phyloP scores from a whole-genome alignment of 2,797 vertebrate species.

The Miichthys miiuy region DNA sequence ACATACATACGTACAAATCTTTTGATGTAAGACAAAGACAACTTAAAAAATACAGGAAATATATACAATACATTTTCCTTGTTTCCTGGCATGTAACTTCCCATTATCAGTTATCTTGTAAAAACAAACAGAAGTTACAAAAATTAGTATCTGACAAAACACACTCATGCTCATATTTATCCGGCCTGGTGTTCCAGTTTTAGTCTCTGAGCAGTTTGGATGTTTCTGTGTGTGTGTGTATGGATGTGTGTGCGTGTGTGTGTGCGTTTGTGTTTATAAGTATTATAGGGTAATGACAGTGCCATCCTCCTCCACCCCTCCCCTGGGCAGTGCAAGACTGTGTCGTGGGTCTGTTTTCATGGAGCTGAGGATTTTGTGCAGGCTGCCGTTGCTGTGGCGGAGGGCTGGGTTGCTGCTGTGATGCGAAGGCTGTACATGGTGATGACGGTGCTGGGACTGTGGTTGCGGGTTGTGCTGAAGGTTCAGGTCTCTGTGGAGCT shows the following conservation, averaged over 20 bases:
- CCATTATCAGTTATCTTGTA: conserved; percentile 53
- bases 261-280: conserved; percentile 33
- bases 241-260: conserved; percentile 52
- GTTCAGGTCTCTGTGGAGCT: conserved; percentile 92
- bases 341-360: conserved; percentile 95
- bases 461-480: conserved; percentile 77
- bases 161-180: conserved; percentile 59
- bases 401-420: conserved; percentile 86
- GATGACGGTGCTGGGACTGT: conserved; percentile 74
- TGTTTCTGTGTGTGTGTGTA: conserved; percentile 61
- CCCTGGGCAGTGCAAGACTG: conserved; percentile 94
- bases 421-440: conserved; percentile 72
- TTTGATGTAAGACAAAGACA: conserved; percentile 66
- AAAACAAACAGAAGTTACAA: conserved; percentile 67
- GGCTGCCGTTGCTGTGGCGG: conserved; percentile 92
- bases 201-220: conserved; percentile 79
- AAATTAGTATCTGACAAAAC: conserved; percentile 70
- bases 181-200: conserved; percentile 67
- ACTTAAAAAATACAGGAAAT: conserved; percentile 69
- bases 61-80: conserved; percentile 68
- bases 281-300: conserved; percentile 96
- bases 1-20: conserved; percentile 71
- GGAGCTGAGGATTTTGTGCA: conserved; percentile 95
- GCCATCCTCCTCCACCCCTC: conserved; percentile 96
- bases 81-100: conserved; percentile 63